phyloP scores from a whole-genome alignment of 2,888 invertebrate species.

The Elaeidobius kamerunicus region DNA sequence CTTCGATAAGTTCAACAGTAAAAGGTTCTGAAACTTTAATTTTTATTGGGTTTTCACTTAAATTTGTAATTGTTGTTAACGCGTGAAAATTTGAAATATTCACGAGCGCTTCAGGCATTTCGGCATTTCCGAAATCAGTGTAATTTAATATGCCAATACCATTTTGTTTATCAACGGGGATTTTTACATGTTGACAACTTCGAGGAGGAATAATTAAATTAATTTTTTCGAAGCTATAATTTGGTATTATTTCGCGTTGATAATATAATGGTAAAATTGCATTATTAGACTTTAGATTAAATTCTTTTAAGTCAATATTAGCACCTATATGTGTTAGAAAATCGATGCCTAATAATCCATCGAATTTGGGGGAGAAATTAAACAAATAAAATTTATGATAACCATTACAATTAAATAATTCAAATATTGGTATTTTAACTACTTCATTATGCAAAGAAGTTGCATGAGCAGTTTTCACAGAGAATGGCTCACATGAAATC shows the following conservation, averaged over 20 bases:
- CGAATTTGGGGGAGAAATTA: constrained; percentile 17
- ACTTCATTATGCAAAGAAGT: constrained; percentile 6
- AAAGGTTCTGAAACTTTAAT: background rate
- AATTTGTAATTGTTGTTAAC: background rate
- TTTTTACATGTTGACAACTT: constrained; percentile 9
- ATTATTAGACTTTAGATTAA: constrained; percentile 1
- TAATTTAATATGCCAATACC: constrained; percentile 15
- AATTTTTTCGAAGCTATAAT: background rate
- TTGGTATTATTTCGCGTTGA: background rate
- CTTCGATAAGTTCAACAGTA: background rate
- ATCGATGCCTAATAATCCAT: constrained; percentile 15
- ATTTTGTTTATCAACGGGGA: constrained; percentile 7
- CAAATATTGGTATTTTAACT: constrained; percentile 6
- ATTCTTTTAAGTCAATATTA: constrained; percentile 7
- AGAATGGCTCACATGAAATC: background rate
- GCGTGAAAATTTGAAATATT: constrained; percentile 8
- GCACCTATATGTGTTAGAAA: constrained; percentile 9
- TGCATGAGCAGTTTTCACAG: constrained; percentile 4
- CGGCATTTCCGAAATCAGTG: constrained; percentile 8
- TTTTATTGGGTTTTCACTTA: background rate
- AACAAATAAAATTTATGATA: constrained; percentile 20
- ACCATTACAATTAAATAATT: constrained; percentile 1
- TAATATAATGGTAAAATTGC: constrained; percentile 6
- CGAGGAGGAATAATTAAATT: background rate
- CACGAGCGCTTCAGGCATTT: constrained; percentile 14